phyloP scores from a whole-genome alignment of 2,888 invertebrate genomes.

The Erebia epiphron region DNA sequence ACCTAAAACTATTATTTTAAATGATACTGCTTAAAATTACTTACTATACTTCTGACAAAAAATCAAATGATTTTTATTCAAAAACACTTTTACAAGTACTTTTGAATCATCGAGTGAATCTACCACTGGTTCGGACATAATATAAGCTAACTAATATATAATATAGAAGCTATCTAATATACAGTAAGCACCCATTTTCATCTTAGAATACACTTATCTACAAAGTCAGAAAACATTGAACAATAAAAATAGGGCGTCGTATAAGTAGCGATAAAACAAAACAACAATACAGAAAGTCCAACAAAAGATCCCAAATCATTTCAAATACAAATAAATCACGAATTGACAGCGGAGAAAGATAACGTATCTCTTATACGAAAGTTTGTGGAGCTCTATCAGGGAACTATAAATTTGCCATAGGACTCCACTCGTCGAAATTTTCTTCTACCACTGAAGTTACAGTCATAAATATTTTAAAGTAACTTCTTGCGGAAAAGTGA shows the following conservation, averaged over 20 bases:
- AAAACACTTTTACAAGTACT: no score
- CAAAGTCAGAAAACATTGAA: conserved; percentile 10
- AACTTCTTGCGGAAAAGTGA: conserved; percentile 74
- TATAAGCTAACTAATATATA: no score
- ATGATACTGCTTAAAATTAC: no score
- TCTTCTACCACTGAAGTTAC: conserved; percentile 62
- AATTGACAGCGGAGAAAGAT: conserved; percentile 55
- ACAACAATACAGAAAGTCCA: conserved; percentile 29
- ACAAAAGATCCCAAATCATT: conserved; percentile 49
- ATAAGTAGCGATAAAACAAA: conserved; percentile 33
- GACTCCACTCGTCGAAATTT: conserved; percentile 63
- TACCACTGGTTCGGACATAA: no score
- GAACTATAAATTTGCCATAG: conserved; percentile 71
- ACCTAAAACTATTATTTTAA: no score
- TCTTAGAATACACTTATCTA: background rate
- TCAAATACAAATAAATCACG: conserved; percentile 65
- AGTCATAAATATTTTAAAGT: conserved; percentile 82
- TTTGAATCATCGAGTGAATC: no score
- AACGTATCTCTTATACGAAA: conserved; percentile 60
- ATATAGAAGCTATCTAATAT: no score
- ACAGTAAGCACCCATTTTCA: background rate
- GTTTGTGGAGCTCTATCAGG: conserved; percentile 64
- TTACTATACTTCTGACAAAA: no score
- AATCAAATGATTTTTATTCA: no score
- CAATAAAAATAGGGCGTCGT: conserved; percentile 18